Percentiles rank a stretch among this genome's conserved stretches.
Evolutionary conservation across 2,797 vertebrate species (phyloP).

Genomic region (Nannoperca obscura): DNA sequence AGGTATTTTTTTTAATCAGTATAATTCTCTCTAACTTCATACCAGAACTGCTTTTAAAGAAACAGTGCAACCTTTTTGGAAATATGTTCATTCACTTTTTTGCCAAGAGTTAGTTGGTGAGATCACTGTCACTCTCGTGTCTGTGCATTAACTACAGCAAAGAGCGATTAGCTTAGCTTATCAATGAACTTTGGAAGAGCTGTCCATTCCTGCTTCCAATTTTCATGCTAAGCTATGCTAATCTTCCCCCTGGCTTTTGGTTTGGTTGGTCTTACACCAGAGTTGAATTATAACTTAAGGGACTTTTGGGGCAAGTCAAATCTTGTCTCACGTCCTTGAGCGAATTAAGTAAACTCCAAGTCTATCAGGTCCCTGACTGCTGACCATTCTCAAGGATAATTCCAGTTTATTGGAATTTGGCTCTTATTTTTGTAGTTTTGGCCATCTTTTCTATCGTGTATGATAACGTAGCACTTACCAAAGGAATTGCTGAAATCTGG

Average conservation of each 20-base stretch:
- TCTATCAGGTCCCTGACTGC: background rate
- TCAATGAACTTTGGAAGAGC: background rate
- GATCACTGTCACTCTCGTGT: background rate
- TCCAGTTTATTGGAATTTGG: background rate
- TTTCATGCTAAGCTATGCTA: background rate
- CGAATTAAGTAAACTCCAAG: background rate
- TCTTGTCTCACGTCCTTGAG: background rate
- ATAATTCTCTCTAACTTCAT: background rate
- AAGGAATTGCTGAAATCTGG: background rate
- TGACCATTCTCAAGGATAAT: background rate
- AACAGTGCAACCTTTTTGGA: background rate
- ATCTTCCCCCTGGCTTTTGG: background rate
- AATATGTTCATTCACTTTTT: background rate
- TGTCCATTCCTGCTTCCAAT: background rate
- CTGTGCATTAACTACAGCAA: background rate
- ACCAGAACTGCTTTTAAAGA: too few species aligned
- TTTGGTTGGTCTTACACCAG: background rate
- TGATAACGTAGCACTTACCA: background rate
- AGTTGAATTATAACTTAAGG: background rate
- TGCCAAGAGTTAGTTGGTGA: background rate
- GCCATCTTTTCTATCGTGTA: background rate
- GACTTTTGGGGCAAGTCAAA: background rate
- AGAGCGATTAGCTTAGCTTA: background rate
- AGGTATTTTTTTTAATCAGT: background rate
- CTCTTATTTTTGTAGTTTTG: background rate